Evolutionary conservation across 2,888 invertebrate species (phyloP), one percentile per base, ranked within the genome.

Genomic region (Rhopalosiphum nymphaeae): DNA sequence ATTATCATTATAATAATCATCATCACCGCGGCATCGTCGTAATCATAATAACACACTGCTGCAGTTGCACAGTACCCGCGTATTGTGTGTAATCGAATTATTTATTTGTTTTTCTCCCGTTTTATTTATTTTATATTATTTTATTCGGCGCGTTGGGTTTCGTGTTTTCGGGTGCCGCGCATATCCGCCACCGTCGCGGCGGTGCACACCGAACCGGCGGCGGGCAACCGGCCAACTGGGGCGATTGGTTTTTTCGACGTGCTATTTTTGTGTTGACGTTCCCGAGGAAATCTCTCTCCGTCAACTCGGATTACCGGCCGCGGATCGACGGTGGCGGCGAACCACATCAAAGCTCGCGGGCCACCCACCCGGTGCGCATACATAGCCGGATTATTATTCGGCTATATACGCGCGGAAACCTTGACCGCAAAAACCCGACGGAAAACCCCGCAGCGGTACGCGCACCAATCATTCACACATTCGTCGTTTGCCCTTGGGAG

Each of bases 261-360:
- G 93, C 93, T 93, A 93, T 93, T 93, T 93, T 93, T 61, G 93
- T 85, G 85, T 93, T 88, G 88, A 92, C 92, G 87, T 88, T 84
- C 89, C 25, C 93, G 90, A 78, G 56, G 85, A 78, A 84, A 89
- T 78, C 46, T 93, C 85, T 93, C 29, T 56, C 91, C 26, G 93
- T 93, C 93, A 93, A 93, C 93, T 93, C 93, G 85, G 89, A 90
- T 89, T 93, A 93, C 89, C 89, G 56, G 85, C 85, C 78, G 56
- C 89, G 88, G 78, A 84, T 93, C 78, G 93, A 88, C 89, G 93
- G 25, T 36, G 46, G 29, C 29, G 49, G 44, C 36, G 36, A n/a
- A 85, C 78, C 90, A 44, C 91, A 84, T 84, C 91, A 56, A 91
- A 91, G 46, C 46, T 21, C 78, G 67, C 67, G 78, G 92, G 53